Evolutionary conservation across 2,888 invertebrate species (phyloP), one percentile per base, ranked within the genome.

Genomic region (Callyntrura guangdongensis): DNA sequence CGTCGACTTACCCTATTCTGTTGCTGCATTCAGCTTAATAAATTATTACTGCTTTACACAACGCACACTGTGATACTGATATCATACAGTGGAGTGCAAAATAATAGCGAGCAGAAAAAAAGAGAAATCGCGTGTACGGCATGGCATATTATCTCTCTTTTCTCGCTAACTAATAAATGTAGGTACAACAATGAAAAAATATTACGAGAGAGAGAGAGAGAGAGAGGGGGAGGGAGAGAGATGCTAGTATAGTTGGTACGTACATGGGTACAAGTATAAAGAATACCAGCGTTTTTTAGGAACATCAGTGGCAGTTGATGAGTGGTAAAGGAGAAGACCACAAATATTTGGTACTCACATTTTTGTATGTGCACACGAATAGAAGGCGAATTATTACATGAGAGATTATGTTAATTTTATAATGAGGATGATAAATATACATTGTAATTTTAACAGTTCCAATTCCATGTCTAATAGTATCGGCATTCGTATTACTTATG

Each of bases 101-200:
- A 69, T 69, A 45, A 69, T 69, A 69, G 14, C 45, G 14, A 14
- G 69, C 36, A 36, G 36, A 36, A 45, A 69, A 69, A 61, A 69
- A 69, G 69, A 69, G 69, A 69, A 69, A 69, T 79, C 77, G 20
- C 69, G 20, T 22, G n/a, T 64, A 14, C 69, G 59, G 17, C n/a
- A 59, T 59, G 59, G 59, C 69, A 69, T 6, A 69, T 69, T 45
- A 36, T 36, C 36, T 36, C 2, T 36, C 36, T 36, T 36, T 2
- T 36, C 36, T 36, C 36, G 2, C 36, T 2, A 36, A 6, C 36
- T 36, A 36, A 36, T 36, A 36, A 36, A 36, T 36, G 36, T 36
- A 36, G 36, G 36, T 36, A 36, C 36, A 36, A 36, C 36, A 36
- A 36, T 36, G 36, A 56, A 56, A 14, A 53, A 53, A 53, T 14